Base-by-base conservation (phyloP, 2,888 invertebrate genomes). In the Himalopsyche tibetana region DNA sequence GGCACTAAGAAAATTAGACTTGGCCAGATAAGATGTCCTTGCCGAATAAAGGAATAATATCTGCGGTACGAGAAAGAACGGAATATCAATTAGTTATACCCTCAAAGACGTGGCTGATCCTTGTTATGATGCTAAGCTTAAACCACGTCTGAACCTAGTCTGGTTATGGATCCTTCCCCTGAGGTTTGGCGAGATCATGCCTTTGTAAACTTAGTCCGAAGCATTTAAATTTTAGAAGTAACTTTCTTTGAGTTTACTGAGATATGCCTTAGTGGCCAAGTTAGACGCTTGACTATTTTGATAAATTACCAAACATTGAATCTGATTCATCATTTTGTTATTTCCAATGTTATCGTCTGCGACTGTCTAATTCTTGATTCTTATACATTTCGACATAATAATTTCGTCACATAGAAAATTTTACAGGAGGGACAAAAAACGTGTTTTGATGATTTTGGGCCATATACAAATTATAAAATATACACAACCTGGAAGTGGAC, bases 61-160 rank as follows among this genome's bases (percentile, higher is more conserved):
- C 74, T 6, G 19, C 6, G 28, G 28, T 12, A 36, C 36, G 36
- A 69, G 69, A 74, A 74, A 74, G 74, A 74, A 74, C 74, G 74
- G 28, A 74, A 74, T 74, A 74, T 74, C 74, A 74, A 74, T 74
- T 74, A 74, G 74, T 36, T 74, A 74, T 38, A 38, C 9, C 36
- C 74, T 74, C 74, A 36, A 74, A 74, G 74, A 74, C 74, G 74
- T 74, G 74, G 74, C 12, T 38, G 36, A 74, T 19, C 74, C 74
- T n/a, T 74, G 74, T 36, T 74, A 74, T 74, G 36, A 38, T 36
- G 36, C 74, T 15, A 36, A 36, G 74, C 36, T 36, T 74, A 74
- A 36, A 74, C 74, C 74, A 74, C 36, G 74, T 36, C 36, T 74
- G 36, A 74, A 74, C 74, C 74, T 36, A 74, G 36, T 38, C 38